Percentiles rank a stretch among this genome's conserved stretches.
Conservation (phyloP, 2,797 vertebrate genomes). For the Thalassophryne amazonica region DNA sequence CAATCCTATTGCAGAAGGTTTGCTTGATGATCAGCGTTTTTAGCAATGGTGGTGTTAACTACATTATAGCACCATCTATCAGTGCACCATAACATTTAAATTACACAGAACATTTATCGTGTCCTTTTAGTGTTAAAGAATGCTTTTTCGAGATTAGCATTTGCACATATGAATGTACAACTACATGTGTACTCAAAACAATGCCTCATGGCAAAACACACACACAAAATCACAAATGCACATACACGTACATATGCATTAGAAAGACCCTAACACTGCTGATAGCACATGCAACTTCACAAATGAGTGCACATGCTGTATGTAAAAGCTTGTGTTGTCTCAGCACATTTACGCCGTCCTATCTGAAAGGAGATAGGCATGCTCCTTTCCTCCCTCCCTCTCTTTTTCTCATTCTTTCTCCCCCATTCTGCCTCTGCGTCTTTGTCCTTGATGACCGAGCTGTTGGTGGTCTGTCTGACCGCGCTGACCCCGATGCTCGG, state of each 20-base stretch:
- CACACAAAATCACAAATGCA: constrained; percentile 11
- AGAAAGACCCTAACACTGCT: constrained; percentile 45
- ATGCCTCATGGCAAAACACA: constrained; percentile 15
- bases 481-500: constrained; percentile 54
- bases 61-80: too few relatives aligned
- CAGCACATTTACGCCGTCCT: constrained; percentile 58
- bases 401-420: constrained; percentile 13
- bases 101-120: too few relatives aligned
- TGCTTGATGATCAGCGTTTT: too few relatives aligned
- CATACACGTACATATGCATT: constrained; percentile 20
- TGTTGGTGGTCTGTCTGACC: constrained; percentile 70
- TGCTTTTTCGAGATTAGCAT: constrained; percentile 1
- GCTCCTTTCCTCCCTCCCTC: constrained; percentile 33
- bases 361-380: constrained; percentile 61
- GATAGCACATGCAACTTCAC: constrained; percentile 52
- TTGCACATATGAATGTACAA: neutral
- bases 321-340: constrained; percentile 65
- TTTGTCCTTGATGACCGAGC: constrained; percentile 72
- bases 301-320: constrained; percentile 38
- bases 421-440: constrained; percentile 23
- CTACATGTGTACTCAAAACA: neutral
- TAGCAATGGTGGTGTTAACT: too few relatives aligned
- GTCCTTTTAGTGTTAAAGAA: too few relatives aligned
- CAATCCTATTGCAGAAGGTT: too few relatives aligned
- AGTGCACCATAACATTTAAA: too few relatives aligned